Conservation (phyloP, 1,140 invertebrate species). For the Belonocnema kinseyi region DNA sequence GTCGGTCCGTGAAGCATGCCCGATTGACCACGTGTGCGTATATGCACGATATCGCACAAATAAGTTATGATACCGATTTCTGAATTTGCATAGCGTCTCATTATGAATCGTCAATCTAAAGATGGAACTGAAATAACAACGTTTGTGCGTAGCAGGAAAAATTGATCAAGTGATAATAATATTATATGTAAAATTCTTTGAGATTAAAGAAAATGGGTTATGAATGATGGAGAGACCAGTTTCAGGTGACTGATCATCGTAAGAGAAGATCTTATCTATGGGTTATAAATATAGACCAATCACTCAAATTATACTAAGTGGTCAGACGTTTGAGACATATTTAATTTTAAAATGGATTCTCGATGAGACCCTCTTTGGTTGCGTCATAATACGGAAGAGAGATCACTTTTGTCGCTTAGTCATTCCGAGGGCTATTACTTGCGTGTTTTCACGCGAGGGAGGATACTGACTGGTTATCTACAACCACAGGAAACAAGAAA, state of each 20-base stretch:
- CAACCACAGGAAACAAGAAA: constrained; percentile 28
- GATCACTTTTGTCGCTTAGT: background rate
- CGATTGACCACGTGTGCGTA: constrained; percentile 60
- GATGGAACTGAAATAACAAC: background rate
- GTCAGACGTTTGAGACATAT: too few relatives aligned
- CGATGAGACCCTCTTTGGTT: background rate
- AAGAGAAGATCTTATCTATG: too few relatives aligned
- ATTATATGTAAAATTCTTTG: background rate
- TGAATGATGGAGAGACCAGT: background rate
- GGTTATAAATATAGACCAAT: too few relatives aligned
- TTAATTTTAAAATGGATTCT: too few relatives aligned
- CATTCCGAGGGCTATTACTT: background rate
- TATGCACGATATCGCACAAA: constrained; percentile 61
- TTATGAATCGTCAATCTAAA: constrained; percentile 43
- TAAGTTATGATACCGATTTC: constrained; percentile 63
- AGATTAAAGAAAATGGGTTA: background rate
- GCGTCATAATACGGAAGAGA: background rate
- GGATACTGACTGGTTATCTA: background rate
- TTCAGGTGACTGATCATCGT: background rate
- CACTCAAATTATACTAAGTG: too few relatives aligned
- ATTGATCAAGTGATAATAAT: background rate
- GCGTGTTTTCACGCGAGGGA: background rate
- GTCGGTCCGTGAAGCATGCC: constrained; percentile 51
- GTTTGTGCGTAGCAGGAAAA: background rate
- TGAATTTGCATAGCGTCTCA: constrained; percentile 63